These are phyloP conservation scores for Vanessa cardui DNA, from an alignment of 2,888 invertebrate species.

Conservation along the genomic window DNA sequence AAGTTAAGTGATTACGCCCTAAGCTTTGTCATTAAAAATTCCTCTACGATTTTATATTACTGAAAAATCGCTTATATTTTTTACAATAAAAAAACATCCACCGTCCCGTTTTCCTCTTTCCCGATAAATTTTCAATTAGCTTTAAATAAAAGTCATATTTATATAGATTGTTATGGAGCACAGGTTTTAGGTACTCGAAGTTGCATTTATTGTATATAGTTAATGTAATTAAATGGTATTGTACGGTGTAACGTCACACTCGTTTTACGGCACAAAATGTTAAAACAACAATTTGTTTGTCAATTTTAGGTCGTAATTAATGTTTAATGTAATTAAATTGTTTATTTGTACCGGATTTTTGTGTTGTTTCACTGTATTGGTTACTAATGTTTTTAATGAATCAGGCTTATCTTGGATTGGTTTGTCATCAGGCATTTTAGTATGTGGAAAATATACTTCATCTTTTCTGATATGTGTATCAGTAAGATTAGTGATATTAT, in stretches of 20 bases:
- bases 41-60: conserved; percentile 29
- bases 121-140: conserved; percentile 74
- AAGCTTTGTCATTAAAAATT: conserved; percentile 28
- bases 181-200: conserved; percentile 79
- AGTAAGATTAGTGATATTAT: not conserved
- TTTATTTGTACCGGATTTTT: conserved; percentile 17
- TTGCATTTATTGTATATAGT: conserved; percentile 83
- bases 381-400: not conserved
- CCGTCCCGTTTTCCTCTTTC: conserved; percentile 82
- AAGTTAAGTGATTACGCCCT: conserved; percentile 15
- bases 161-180: conserved; percentile 82
- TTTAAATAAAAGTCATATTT: conserved; percentile 76
- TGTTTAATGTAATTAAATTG: conserved; percentile 47
- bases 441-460: not conserved
- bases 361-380: conserved; percentile 4
- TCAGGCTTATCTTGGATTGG: not conserved
- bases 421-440: conserved; percentile 9
- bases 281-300: conserved; percentile 76
- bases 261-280: conserved; percentile 82
- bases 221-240: conserved; percentile 74
- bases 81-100: conserved; percentile 67
- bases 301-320: conserved; percentile 75
- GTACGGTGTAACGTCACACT: conserved; percentile 78
- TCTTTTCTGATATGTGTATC: not conserved
- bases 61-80: conserved; percentile 62